Percentiles rank a stretch among this genome's conserved stretches.
Evolutionary conservation across 1,140 invertebrate species (phyloP).

Genomic region (Pogonognathellus flavescens): DNA sequence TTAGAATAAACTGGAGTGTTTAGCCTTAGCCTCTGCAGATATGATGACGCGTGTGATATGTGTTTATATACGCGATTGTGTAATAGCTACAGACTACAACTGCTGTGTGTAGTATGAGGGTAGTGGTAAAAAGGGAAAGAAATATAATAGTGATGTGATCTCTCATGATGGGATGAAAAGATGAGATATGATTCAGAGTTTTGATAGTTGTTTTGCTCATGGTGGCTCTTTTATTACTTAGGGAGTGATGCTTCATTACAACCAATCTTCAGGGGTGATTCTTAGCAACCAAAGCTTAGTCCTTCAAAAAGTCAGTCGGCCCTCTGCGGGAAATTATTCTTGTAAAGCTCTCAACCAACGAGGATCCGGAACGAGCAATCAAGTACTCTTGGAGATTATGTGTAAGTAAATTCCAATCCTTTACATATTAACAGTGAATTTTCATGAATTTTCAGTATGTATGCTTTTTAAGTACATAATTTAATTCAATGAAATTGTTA

Average conservation of each 20-base stretch:
- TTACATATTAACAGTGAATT: too few relatives aligned
- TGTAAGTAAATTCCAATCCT: constrained; percentile 72
- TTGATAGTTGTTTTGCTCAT: constrained; percentile 39
- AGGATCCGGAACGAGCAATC: constrained; percentile 74
- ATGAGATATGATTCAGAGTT: constrained; percentile 33
- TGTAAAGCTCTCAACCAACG: constrained; percentile 76
- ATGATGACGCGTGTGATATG: background rate
- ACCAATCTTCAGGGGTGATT: constrained; percentile 77
- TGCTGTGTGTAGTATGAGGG: background rate
- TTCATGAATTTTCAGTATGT: too few relatives aligned
- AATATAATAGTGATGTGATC: constrained; percentile 42
- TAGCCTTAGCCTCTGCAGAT: background rate
- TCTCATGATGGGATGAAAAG: constrained; percentile 31
- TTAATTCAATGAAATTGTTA: too few relatives aligned
- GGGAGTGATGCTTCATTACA: constrained; percentile 75
- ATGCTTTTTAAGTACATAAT: too few relatives aligned
- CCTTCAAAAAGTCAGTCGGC: constrained; percentile 76
- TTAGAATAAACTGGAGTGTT: background rate
- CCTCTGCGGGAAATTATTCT: constrained; percentile 75
- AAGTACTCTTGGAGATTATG: constrained; percentile 76
- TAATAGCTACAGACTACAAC: too few relatives aligned
- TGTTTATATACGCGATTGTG: background rate
- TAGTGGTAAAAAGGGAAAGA: background rate
- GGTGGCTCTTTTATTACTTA: constrained; percentile 68
- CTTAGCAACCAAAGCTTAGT: constrained; percentile 78